These are phyloP conservation scores for Nannoperca australis DNA, from an alignment of 2,797 vertebrate species.

Conservation along the genomic window DNA sequence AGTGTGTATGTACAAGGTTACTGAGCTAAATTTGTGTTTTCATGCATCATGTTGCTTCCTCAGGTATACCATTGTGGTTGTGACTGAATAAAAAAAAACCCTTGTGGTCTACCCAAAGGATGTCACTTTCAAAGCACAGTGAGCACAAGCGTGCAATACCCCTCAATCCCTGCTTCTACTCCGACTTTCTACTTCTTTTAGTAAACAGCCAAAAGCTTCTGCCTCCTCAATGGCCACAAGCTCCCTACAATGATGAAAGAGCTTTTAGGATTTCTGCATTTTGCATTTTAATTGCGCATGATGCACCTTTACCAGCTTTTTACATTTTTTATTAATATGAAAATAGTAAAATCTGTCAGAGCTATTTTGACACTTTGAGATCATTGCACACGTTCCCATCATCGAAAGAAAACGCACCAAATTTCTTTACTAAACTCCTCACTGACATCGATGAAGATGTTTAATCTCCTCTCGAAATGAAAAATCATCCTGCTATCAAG, in stretches of 20 bases:
- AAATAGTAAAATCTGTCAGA: slow-evolving; percentile 20
- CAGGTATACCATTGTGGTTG: slow-evolving; percentile 37
- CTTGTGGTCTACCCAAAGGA: slow-evolving; percentile 70
- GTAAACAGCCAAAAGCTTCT: slow-evolving; percentile 66
- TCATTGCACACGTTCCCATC: slow-evolving; percentile 24
- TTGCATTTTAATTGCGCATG: slow-evolving; percentile 68
- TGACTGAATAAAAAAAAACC: slow-evolving; percentile 49
- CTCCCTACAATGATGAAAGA: slow-evolving; percentile 70
- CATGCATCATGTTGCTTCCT: slow-evolving; percentile 38
- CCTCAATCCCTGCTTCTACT: slow-evolving; percentile 59
- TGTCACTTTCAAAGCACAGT: slow-evolving; percentile 65
- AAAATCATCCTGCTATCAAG: slow-evolving; percentile 79
- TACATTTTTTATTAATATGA: slow-evolving; percentile 39
- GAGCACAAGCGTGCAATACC: slow-evolving; percentile 53
- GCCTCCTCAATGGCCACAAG: slow-evolving; percentile 56
- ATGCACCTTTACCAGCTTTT: slow-evolving; percentile 57
- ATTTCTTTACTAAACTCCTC: slow-evolving; percentile 51
- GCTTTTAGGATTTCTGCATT: slow-evolving; percentile 52
- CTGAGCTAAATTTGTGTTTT: slow-evolving; percentile 51
- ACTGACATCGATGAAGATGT: slow-evolving; percentile 71
- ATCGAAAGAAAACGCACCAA: slow-evolving; percentile 25
- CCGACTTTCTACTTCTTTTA: slow-evolving; percentile 57
- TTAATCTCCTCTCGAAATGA: slow-evolving; percentile 78
- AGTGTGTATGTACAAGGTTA: slow-evolving; percentile 33
- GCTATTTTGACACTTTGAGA: slow-evolving; percentile 36